phyloP scores from a whole-genome alignment of 2,113 vertebrate genomes.

The Cephalopholis sonnerati region DNA sequence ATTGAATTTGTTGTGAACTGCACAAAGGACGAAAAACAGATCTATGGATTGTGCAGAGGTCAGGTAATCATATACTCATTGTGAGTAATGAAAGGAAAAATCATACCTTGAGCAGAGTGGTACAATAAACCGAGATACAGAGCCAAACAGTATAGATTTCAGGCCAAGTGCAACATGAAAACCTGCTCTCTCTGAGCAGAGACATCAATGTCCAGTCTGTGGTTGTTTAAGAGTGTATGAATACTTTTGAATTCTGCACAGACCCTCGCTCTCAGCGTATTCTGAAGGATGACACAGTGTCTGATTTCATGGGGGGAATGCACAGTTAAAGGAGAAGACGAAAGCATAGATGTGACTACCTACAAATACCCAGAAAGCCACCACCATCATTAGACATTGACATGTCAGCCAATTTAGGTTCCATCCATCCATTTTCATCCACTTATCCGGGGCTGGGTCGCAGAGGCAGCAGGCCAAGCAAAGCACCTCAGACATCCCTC shows the following conservation, averaged over 20 bases:
- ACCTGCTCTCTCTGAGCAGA: background rate
- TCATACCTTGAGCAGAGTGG: slow-evolving; percentile 21
- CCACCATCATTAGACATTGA: no score
- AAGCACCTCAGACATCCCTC: no score
- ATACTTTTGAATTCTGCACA: background rate
- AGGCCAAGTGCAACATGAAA: background rate
- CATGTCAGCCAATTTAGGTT: no score
- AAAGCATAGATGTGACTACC: no score
- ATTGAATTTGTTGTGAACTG: slow-evolving; percentile 71
- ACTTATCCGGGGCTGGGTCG: no score
- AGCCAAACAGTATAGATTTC: slow-evolving; percentile 19
- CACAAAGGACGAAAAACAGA: slow-evolving; percentile 44
- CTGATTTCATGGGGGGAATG: no score
- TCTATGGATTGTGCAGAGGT: slow-evolving; percentile 59
- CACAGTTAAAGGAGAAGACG: no score
- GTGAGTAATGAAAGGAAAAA: slow-evolving; percentile 53
- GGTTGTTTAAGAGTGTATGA: background rate
- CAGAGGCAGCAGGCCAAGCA: no score
- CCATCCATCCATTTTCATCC: no score
- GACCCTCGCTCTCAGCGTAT: no score
- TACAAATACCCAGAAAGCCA: no score
- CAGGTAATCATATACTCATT: slow-evolving; percentile 53
- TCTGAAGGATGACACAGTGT: no score
- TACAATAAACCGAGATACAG: slow-evolving; percentile 8
- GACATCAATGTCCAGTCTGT: background rate